A percentile compares a stretch with the other conserved stretches of the same genome.
Conservation (phyloP, 2,888 invertebrate genomes). For the Phrixothrix hirtus region DNA sequence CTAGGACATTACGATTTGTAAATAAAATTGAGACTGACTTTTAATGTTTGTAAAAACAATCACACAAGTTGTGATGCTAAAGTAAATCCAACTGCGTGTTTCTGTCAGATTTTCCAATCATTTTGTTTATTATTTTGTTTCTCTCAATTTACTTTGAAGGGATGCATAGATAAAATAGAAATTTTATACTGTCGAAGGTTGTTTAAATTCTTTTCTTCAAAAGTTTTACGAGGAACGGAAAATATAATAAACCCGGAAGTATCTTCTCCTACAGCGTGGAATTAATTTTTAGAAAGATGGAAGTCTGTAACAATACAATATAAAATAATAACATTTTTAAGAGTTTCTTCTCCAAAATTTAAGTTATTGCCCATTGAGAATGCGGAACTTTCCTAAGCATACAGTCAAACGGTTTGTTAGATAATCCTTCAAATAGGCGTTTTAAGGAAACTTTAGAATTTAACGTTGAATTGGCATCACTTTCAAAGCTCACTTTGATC, state of each 20-base stretch:
- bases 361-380: slow-evolving; percentile 9
- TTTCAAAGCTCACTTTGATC: slow-evolving; percentile 17
- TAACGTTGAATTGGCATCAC: slow-evolving; percentile 19
- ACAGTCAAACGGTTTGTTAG: slow-evolving; percentile 13
- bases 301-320: slow-evolving; percentile 11
- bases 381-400: slow-evolving; percentile 3
- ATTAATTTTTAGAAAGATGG: slow-evolving; percentile 7
- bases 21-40: slow-evolving; percentile 17
- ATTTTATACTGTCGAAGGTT: background rate
- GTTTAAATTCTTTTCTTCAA: background rate
- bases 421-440: slow-evolving; percentile 18
- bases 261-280: slow-evolving; percentile 2
- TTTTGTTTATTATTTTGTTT: background rate
- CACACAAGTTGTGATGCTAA: too few relatives aligned
- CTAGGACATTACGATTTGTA: slow-evolving; percentile 30
- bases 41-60: too few relatives aligned
- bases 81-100: too few relatives aligned
- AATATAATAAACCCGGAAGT: background rate
- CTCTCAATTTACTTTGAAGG: background rate
- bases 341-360: slow-evolving; percentile 12
- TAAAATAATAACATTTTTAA: slow-evolving; percentile 12
- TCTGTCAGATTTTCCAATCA: background rate
- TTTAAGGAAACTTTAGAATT: slow-evolving; percentile 18
- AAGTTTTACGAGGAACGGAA: background rate
- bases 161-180: background rate